phyloP scores from a whole-genome alignment of 2,888 invertebrate species.

The Melolontha melolontha region DNA sequence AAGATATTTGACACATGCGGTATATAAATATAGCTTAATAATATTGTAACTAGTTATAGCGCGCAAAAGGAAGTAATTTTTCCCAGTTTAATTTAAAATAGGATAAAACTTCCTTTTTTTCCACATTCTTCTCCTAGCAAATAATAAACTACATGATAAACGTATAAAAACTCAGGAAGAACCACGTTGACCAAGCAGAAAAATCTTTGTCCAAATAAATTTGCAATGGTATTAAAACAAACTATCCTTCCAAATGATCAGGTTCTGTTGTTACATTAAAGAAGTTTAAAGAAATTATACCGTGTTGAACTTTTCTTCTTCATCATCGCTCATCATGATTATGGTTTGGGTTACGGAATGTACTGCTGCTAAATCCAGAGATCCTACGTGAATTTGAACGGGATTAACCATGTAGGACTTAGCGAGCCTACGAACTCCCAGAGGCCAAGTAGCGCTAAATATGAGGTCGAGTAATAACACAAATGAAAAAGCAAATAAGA shows the following conservation, averaged over 20 bases:
- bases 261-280: slow-evolving; percentile 1
- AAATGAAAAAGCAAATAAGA: neutral
- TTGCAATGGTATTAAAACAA: slow-evolving; percentile 7
- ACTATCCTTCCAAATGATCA: slow-evolving; percentile 25
- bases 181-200: slow-evolving; percentile 32
- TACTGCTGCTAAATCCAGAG: slow-evolving; percentile 88
- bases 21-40: neutral
- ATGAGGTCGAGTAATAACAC: neutral
- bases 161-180: neutral
- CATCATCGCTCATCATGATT: slow-evolving; percentile 74
- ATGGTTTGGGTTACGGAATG: slow-evolving; percentile 88
- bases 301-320: slow-evolving; percentile 74
- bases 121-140: too few relatives aligned
- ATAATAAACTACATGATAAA: neutral
- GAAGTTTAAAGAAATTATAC: slow-evolving; percentile 60
- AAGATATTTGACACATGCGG: too few relatives aligned
- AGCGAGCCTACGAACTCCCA: slow-evolving; percentile 86
- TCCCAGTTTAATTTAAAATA: neutral
- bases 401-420: slow-evolving; percentile 90
- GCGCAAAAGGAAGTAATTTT: neutral
- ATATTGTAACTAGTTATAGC: neutral
- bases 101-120: slow-evolving; percentile 1
- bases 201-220: slow-evolving; percentile 6
- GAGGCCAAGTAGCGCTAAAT: slow-evolving; percentile 91
- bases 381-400: slow-evolving; percentile 90